Conservation (phyloP, 2,113 vertebrate genomes). For the Tor tambroides region DNA sequence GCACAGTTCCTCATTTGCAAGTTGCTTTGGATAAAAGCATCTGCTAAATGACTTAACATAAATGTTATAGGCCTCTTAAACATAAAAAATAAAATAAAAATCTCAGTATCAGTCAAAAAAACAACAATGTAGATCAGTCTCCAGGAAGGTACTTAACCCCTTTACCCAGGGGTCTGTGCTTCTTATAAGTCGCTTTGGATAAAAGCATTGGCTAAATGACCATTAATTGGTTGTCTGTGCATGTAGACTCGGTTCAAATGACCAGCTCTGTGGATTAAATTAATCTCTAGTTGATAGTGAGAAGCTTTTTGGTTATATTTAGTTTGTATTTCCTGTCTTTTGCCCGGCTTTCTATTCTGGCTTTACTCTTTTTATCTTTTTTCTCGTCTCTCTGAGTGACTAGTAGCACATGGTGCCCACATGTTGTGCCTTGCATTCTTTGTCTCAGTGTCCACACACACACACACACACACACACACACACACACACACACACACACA, state of each 20-base stretch:
- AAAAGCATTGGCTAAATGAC: not conserved
- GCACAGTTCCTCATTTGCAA: not conserved
- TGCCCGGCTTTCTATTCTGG: constrained; percentile 9
- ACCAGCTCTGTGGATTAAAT: not conserved
- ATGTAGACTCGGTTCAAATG: not conserved
- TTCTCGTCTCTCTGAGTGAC: constrained; percentile 40
- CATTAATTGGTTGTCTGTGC: not conserved
- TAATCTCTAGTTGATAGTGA: not conserved
- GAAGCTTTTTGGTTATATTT: constrained; percentile 38
- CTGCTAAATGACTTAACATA: not conserved
- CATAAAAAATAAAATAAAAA: not conserved
- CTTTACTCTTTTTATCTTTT: constrained; percentile 49
- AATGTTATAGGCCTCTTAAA: not conserved
- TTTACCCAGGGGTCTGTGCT: not conserved
- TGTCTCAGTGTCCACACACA: constrained; percentile 36
- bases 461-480: constrained; percentile 20
- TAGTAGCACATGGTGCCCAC: constrained; percentile 64
- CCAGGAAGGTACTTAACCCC: not conserved
- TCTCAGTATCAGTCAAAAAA: not conserved
- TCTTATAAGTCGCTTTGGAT: not conserved
- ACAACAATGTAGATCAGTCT: not conserved
- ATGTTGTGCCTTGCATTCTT: constrained; percentile 63
- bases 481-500: constrained; percentile 7
- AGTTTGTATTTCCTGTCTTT: not conserved
- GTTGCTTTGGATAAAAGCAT: not conserved